Evolutionary conservation across 1,140 invertebrate genomes (phyloP).

Genomic region (Whitmania pigra): DNA sequence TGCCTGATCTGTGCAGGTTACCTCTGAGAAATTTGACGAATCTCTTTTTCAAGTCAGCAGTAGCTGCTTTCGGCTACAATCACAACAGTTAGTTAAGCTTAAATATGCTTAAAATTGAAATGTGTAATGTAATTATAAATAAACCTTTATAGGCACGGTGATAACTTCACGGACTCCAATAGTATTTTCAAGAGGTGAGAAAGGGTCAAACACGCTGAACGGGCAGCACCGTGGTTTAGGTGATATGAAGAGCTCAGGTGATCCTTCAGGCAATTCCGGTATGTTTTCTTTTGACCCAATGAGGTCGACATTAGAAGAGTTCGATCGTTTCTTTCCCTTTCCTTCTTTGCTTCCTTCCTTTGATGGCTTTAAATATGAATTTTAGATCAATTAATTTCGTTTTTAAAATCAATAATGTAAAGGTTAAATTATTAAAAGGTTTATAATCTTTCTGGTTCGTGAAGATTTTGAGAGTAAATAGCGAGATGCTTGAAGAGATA

Average conservation of each 20-base stretch:
- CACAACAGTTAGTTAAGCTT: neutral
- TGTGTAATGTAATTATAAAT: neutral
- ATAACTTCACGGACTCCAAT: too few species aligned
- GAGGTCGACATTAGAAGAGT: neutral
- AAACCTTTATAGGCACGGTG: too few species aligned
- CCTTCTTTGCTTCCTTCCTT: neutral
- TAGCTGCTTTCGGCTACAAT: neutral
- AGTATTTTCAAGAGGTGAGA: conserved; percentile 1
- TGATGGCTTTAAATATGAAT: neutral
- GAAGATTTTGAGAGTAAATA: too few species aligned
- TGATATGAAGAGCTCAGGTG: too few species aligned
- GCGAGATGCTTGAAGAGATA: too few species aligned
- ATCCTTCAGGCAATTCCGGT: neutral
- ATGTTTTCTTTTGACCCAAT: conserved; percentile 2
- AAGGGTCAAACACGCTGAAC: conserved; percentile 3
- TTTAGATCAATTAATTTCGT: neutral
- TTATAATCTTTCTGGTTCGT: too few species aligned
- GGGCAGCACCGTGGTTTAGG: too few species aligned
- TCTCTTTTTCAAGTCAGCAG: neutral
- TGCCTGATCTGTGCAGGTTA: neutral
- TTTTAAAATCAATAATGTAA: too few species aligned
- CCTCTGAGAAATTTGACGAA: neutral
- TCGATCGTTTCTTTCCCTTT: neutral
- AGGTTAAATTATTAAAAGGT: too few species aligned
- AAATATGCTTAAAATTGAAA: conserved; percentile 1